Evolutionary conservation across 1,140 invertebrate genomes (phyloP).

Genomic region (Dinoponera quadriceps): DNA sequence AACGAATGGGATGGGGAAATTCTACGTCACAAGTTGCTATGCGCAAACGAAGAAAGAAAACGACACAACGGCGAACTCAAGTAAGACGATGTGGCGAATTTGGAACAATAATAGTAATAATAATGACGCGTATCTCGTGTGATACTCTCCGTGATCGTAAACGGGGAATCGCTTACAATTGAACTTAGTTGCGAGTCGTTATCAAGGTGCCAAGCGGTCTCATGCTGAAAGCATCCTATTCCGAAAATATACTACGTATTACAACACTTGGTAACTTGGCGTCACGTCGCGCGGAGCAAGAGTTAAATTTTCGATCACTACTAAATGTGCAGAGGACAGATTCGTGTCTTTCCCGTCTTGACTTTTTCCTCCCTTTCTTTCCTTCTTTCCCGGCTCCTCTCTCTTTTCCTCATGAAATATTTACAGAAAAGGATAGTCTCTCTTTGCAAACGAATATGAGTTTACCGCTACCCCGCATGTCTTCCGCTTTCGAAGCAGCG

Average conservation of each 20-base stretch:
- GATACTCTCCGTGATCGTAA: neutral
- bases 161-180: neutral
- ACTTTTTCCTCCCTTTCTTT: too few species aligned
- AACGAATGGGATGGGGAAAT: too few species aligned
- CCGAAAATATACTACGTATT: conserved; percentile 77
- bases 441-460: neutral
- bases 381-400: neutral
- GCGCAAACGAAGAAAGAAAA: too few species aligned
- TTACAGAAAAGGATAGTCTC: conserved; percentile 40
- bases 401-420: conserved; percentile 21
- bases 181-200: conserved; percentile 36
- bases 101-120: too few species aligned
- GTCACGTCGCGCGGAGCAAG: conserved; percentile 78
- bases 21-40: too few species aligned
- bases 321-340: conserved; percentile 65
- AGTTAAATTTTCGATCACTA: conserved; percentile 74
- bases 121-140: too few species aligned
- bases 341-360: conserved; percentile 46
- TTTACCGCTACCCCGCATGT: conserved; percentile 14
- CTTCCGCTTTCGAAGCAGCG: conserved; percentile 30
- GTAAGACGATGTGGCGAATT: too few species aligned
- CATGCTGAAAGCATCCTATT: conserved; percentile 78
- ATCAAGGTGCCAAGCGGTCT: conserved; percentile 81
- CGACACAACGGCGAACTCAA: too few species aligned
- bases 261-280: conserved; percentile 80